Conservation (phyloP, 2,113 vertebrate genomes). For the Xiphias gladius region DNA sequence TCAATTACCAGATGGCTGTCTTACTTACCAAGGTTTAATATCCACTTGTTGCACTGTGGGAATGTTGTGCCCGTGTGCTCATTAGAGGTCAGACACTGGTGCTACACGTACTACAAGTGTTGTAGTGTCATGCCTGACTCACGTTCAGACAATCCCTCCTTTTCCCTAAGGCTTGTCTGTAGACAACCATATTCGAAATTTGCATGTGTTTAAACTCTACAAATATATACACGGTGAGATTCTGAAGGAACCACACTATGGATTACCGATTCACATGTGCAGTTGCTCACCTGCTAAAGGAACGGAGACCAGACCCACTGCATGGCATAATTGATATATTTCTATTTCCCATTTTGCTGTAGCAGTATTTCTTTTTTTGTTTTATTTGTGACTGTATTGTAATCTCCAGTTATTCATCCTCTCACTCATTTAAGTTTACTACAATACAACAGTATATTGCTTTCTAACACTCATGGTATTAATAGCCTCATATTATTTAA, state of each 20-base stretch:
- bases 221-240: conserved; percentile 4
- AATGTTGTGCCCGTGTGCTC: conserved; percentile 2
- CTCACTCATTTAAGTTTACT: neutral
- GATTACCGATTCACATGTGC: conserved; percentile 10
- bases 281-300: neutral
- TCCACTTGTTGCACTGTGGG: conserved; percentile 19
- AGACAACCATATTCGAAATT: neutral
- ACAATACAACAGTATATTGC: neutral
- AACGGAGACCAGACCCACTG: neutral
- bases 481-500: neutral
- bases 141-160: neutral
- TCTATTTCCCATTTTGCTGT: neutral
- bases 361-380: neutral
- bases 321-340: neutral
- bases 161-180: conserved; percentile 9
- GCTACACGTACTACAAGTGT: neutral
- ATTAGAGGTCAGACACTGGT: conserved; percentile 32
- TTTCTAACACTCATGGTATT: conserved; percentile 5
- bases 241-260: neutral
- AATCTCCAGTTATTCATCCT: neutral
- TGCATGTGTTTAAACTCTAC: conserved; percentile 13
- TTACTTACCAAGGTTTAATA: neutral
- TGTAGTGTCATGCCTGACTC: conserved; percentile 18
- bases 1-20: conserved; percentile 11
- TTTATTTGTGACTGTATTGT: conserved; percentile 2